Conservation (phyloP, 2,797 vertebrate genomes). For the Anguilla obscura region DNA sequence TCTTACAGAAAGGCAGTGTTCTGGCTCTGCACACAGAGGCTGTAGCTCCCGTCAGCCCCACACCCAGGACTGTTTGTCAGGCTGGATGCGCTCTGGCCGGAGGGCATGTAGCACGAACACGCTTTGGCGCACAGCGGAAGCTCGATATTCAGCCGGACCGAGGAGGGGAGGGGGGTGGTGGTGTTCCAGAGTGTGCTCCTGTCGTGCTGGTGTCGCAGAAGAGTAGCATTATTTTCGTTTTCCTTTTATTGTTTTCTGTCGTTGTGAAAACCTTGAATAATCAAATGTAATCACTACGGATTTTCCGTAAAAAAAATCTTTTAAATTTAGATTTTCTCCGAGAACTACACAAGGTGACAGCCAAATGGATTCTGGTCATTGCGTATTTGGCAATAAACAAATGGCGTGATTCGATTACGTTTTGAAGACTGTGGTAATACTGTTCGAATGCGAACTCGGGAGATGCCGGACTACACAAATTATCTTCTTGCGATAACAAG, state of each 20-base stretch:
- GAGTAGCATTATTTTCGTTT: neutral
- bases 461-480: neutral
- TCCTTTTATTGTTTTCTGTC: neutral
- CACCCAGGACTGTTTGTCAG: neutral
- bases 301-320: neutral
- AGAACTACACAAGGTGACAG: neutral
- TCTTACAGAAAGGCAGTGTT: neutral
- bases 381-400: neutral
- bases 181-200: no score
- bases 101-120: neutral
- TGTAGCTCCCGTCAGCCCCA: neutral
- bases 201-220: neutral
- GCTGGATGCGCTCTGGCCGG: neutral
- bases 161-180: no score
- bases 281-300: neutral
- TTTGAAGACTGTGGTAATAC: neutral
- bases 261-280: neutral
- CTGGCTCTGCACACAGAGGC: neutral
- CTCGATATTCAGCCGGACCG: neutral
- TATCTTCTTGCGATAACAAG: neutral
- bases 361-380: neutral
- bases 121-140: neutral
- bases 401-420: neutral
- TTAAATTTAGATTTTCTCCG: neutral
- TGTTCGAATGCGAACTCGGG: neutral